Conservation (phyloP, 2,797 vertebrate genomes). For the Eptatretus atami region DNA sequence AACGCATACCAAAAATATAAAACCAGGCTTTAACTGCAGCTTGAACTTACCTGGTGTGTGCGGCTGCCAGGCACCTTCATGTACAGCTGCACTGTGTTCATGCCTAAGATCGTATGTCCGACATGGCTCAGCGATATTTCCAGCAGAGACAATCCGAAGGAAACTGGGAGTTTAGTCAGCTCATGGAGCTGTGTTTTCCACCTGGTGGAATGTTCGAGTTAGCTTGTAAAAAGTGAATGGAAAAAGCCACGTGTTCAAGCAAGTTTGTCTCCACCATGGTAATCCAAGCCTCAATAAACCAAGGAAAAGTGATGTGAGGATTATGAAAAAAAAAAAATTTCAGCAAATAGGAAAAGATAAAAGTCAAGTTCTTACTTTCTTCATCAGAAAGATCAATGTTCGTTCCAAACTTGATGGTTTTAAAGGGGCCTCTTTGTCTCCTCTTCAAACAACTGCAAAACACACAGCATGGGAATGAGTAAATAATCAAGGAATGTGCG, state of each 20-base stretch:
- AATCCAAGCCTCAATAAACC: too few species aligned
- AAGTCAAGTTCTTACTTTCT: conserved; percentile 35
- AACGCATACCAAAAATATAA: neutral
- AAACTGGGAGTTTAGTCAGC: conserved; percentile 86
- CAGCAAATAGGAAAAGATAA: neutral
- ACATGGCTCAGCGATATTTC: conserved; percentile 93
- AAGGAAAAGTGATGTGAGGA: too few species aligned
- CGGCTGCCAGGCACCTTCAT: conserved; percentile 98
- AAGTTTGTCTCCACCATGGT: too few species aligned
- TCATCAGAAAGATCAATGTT: conserved; percentile 93
- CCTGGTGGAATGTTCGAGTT: conserved; percentile 16
- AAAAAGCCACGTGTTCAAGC: too few species aligned
- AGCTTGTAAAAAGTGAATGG: too few species aligned
- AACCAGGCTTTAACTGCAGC: neutral
- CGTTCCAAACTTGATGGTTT: conserved; percentile 87
- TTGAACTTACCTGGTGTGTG: conserved; percentile 38
- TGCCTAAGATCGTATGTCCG: conserved; percentile 83
- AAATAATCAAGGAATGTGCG: neutral
- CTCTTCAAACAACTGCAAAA: conserved; percentile 29
- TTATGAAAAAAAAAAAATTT: too few species aligned
- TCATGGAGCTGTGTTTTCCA: conserved; percentile 96
- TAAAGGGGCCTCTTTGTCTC: conserved; percentile 45
- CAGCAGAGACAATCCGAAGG: conserved; percentile 74
- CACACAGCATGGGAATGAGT: conserved; percentile 5
- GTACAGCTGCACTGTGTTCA: conserved; percentile 95